Evolutionary conservation across 2,113 vertebrate genomes (phyloP).

Genomic region (Xenopus laevis): DNA sequence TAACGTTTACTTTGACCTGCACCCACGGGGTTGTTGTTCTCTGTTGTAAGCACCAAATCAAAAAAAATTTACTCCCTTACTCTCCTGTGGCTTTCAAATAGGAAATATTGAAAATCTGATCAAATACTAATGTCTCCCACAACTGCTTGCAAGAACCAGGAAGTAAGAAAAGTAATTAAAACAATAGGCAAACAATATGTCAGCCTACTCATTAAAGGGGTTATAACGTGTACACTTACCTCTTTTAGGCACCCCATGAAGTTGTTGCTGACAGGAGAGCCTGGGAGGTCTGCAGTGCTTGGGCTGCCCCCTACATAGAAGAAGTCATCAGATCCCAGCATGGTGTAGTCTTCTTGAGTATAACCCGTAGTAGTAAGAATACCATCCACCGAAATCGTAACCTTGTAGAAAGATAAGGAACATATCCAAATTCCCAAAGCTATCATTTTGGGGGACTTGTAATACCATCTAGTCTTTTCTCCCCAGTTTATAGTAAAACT

Average conservation of each 20-base stretch:
- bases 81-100: no score
- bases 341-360: constrained; percentile 98
- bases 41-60: no score
- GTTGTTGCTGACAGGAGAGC: constrained; percentile 98
- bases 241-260: constrained; percentile 98
- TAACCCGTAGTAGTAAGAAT: constrained; percentile 97
- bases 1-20: no score
- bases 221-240: constrained; percentile 61
- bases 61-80: no score
- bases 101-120: no score
- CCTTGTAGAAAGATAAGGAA: constrained; percentile 79
- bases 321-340: constrained; percentile 97
- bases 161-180: no score
- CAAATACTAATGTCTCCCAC: no score
- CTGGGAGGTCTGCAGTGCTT: constrained; percentile 92
- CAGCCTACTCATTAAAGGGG: not conserved
- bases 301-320: constrained; percentile 97
- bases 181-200: no score
- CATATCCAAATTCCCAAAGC: constrained; percentile 70
- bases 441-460: constrained; percentile 58
- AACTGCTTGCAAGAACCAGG: no score
- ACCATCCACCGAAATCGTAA: constrained; percentile 96
- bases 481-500: not conserved
- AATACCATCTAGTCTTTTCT: not conserved
- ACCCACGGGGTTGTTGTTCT: no score